Evolutionary conservation across 2,888 invertebrate species (phyloP).

Genomic region (Hypsopygia costalis): DNA sequence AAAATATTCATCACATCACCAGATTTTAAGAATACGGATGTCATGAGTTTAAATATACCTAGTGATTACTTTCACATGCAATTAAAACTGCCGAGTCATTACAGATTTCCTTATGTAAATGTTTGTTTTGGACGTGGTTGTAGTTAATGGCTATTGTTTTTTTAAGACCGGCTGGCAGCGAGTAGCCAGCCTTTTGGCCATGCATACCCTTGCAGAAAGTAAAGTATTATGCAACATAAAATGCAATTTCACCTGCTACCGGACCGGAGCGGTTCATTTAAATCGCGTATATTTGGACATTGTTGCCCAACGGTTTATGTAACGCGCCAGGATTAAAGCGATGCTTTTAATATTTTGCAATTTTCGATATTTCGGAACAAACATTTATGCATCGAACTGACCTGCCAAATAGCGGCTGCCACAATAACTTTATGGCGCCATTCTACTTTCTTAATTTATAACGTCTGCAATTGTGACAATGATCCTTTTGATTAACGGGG

Average conservation of each 20-base stretch:
- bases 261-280: conserved; percentile 47
- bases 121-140: not conserved
- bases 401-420: conserved; percentile 30
- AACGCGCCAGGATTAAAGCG: conserved; percentile 66
- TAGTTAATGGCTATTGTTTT: not conserved
- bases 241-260: conserved; percentile 49
- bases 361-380: conserved; percentile 59
- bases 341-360: conserved; percentile 60
- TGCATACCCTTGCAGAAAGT: conserved; percentile 45
- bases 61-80: not conserved
- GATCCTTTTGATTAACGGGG: conserved; percentile 37
- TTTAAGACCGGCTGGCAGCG: not conserved
- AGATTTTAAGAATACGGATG: not conserved
- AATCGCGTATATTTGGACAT: conserved; percentile 60
- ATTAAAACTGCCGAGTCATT: not conserved
- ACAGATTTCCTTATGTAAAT: not conserved
- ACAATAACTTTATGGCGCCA: conserved; percentile 34
- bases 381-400: conserved; percentile 46
- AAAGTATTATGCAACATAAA: conserved; percentile 47
- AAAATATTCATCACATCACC: not conserved
- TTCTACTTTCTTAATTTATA: conserved; percentile 53
- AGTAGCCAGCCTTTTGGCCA: conserved; percentile 13
- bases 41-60: not conserved
- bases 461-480: conserved; percentile 30
- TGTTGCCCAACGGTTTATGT: conserved; percentile 65